Conservation (phyloP, 64 coral and sea anemone species). For the Dendrophyllia cribrosa region DNA sequence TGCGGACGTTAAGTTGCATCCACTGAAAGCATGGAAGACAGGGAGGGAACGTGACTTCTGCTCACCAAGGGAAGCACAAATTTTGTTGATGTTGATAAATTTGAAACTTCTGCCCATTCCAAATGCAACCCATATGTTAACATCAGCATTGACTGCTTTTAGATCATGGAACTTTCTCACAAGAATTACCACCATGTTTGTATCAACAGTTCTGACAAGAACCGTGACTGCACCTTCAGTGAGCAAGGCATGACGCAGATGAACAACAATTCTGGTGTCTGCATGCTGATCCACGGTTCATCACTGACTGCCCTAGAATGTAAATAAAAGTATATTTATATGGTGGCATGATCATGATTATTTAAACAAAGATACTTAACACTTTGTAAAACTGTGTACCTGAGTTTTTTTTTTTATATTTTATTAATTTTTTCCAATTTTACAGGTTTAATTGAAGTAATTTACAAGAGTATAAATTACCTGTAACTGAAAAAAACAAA, state of each 20-base stretch:
- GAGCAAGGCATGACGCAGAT: background rate
- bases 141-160: background rate
- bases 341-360: background rate
- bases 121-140: conserved; percentile 38
- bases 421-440: too few relatives aligned
- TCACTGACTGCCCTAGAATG: too few relatives aligned
- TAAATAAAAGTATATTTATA: too few relatives aligned
- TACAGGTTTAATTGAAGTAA: too few relatives aligned
- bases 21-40: conserved; percentile 41
- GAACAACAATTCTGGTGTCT: conserved; percentile 11
- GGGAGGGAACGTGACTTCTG: conserved; percentile 5
- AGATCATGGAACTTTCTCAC: background rate
- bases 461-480: too few relatives aligned
- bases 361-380: conserved; percentile 5
- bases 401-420: too few relatives aligned
- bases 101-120: conserved; percentile 34
- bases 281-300: background rate
- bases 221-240: background rate
- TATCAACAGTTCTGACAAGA: conserved; percentile 32
- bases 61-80: conserved; percentile 22
- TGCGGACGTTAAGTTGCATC: conserved; percentile 53
- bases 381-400: background rate
- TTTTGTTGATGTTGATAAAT: conserved; percentile 36
- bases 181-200: background rate
- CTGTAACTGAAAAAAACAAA: too few relatives aligned